Base-by-base conservation (phyloP, 2,113 vertebrate species). In the Smithornis capensis region DNA sequence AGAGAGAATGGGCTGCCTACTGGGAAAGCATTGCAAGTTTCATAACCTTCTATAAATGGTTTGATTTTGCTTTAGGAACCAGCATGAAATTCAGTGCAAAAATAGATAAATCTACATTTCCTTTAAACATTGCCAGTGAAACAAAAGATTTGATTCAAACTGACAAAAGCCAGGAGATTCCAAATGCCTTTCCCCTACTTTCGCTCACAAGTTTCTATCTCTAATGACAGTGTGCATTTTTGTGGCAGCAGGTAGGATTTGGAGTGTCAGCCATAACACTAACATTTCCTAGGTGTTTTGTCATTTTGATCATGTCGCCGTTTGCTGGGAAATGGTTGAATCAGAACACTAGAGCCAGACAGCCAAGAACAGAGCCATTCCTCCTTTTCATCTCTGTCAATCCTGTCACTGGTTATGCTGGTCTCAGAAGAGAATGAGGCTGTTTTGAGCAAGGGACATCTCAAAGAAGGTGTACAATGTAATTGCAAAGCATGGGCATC, bases 11-110 rank as follows among this genome's bases (percentile, higher is more conserved):
- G n/a, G 15, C n/a, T 86, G 2, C 56, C 90, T 93, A 68, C 5
- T 89, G 90, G 75, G 93, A 91, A 94, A 89, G 44, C 7, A 38
- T 24, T 70, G 28, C 52, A 27, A 78, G 56, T 96, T 96, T 92
- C 60, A 50, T 86, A 94, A 86, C 6, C 68, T 91, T 83, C 60
- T 14, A 21, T 71, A 69, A 82, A 75, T 71, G 7, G 12, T 78
- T 88, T 92, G 44, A 42, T 83, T 91, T 86, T 92, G 22, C 56
- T 86, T 88, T 86, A 67, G 60, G 64, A 93, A 90, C 29, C 12
- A 94, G 42, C 17, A 63, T 73, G 38, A 83, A 91, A 80, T 55
- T 80, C 63, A 52, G 27, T 56, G 16, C 19, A 90, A 93, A 83
- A 83, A 50, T 14, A 91, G 21, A 70, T n/a, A 47, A 86, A 90